These are phyloP conservation scores for Trissolcus japonicus DNA, from an alignment of 2,888 invertebrate genomes.

Conservation along the genomic window DNA sequence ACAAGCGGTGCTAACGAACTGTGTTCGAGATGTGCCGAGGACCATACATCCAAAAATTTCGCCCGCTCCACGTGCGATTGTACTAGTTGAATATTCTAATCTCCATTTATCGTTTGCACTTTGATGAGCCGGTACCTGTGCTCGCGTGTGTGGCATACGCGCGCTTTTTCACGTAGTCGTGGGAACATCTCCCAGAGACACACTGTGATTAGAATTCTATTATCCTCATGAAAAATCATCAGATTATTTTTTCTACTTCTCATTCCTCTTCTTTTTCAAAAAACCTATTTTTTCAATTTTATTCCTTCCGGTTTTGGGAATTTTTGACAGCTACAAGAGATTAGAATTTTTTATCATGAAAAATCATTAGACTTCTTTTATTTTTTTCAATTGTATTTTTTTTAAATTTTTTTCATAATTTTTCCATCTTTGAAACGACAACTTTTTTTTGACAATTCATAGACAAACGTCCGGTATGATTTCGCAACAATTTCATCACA, in stretches of 20 bases:
- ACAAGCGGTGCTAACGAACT: slow-evolving; percentile 52
- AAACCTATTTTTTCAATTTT: background rate
- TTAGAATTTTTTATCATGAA: background rate
- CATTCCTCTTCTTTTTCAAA: too few relatives aligned
- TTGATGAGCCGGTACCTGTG: slow-evolving; percentile 33
- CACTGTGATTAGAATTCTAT: slow-evolving; percentile 8
- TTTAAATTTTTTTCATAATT: too few relatives aligned
- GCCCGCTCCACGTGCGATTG: slow-evolving; percentile 18
- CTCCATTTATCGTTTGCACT: slow-evolving; percentile 37
- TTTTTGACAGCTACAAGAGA: background rate
- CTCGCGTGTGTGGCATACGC: slow-evolving; percentile 47
- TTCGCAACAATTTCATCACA: too few relatives aligned
- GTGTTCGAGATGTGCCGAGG: slow-evolving; percentile 8
- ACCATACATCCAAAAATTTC: background rate
- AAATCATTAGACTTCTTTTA: background rate
- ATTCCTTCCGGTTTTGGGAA: background rate
- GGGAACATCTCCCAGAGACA: slow-evolving; percentile 7
- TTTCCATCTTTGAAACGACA: too few relatives aligned
- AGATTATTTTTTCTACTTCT: too few relatives aligned
- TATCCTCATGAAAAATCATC: too few relatives aligned
- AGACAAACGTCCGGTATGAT: too few relatives aligned
- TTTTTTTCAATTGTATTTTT: background rate
- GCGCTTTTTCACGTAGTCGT: slow-evolving; percentile 5
- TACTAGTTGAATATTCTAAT: slow-evolving; percentile 49
- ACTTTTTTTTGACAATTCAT: background rate